Conservation (phyloP, 2,113 vertebrate genomes). For the Leptobrachium leishanense region DNA sequence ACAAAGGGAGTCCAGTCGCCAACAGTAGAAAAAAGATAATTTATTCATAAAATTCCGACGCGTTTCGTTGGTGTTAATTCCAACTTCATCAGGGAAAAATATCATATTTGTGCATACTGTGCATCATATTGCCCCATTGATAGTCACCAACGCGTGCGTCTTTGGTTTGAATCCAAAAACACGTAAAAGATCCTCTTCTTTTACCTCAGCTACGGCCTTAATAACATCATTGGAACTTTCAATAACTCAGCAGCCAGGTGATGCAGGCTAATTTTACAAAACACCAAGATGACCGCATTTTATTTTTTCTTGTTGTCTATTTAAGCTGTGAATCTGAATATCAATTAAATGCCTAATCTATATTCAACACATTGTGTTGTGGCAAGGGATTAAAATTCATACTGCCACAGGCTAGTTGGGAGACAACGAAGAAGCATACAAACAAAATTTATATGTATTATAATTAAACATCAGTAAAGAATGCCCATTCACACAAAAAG, state of each 20-base stretch:
- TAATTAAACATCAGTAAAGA: neutral
- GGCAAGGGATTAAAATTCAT: neutral
- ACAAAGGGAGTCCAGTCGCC: no score
- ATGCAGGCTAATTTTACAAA: neutral
- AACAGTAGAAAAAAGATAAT: no score
- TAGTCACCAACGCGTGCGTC: constrained; percentile 2
- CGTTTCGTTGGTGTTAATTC: no score
- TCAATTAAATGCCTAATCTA: neutral
- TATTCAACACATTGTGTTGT: neutral
- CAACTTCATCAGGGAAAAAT: no score
- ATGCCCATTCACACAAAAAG: neutral
- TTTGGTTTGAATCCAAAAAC: neutral
- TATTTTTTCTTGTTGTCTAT: neutral
- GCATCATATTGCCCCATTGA: constrained; percentile 20
- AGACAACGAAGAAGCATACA: neutral
- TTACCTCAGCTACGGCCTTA: neutral
- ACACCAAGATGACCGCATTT: neutral
- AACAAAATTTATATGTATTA: neutral
- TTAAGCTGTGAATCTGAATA: neutral
- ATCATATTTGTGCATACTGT: neutral
- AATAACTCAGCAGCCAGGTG: neutral
- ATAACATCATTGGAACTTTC: neutral
- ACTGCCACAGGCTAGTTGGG: neutral
- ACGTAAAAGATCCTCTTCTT: constrained; percentile 12
- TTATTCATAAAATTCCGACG: no score